Evolutionary conservation across 2,797 vertebrate species (phyloP).

Genomic region (Podarcis siculus): DNA sequence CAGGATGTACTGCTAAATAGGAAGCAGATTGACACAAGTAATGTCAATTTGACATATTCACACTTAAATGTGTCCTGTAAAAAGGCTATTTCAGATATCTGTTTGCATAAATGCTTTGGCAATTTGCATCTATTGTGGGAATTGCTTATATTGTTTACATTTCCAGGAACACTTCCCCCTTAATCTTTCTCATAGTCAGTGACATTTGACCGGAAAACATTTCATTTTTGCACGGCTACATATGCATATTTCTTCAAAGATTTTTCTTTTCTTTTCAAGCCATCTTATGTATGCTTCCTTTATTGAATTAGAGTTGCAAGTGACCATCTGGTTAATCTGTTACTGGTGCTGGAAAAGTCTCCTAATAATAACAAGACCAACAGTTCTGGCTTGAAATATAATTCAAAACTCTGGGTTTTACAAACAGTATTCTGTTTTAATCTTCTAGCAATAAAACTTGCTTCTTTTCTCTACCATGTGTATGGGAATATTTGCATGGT

Average conservation of each 20-base stretch:
- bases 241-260: slow-evolving; percentile 23
- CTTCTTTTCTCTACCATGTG: background rate
- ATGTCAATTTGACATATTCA: slow-evolving; percentile 40
- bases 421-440: slow-evolving; percentile 22
- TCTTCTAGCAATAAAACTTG: background rate
- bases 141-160: slow-evolving; percentile 54
- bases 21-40: slow-evolving; percentile 29
- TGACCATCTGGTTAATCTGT: slow-evolving; percentile 37
- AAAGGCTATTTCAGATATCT: slow-evolving; percentile 47
- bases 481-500: slow-evolving; percentile 11
- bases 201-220: slow-evolving; percentile 43
- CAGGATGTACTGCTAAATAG: slow-evolving; percentile 26
- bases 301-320: slow-evolving; percentile 21
- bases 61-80: slow-evolving; percentile 44
- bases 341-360: slow-evolving; percentile 32
- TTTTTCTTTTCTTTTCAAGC: slow-evolving; percentile 21
- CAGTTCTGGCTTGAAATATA: slow-evolving; percentile 25
- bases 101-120: slow-evolving; percentile 51
- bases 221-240: slow-evolving; percentile 28
- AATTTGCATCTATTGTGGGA: slow-evolving; percentile 54
- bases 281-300: slow-evolving; percentile 20
- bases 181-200: slow-evolving; percentile 52
- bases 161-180: slow-evolving; percentile 35
- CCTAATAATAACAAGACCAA: background rate
- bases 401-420: slow-evolving; percentile 38